Base-by-base conservation (phyloP, 1,140 invertebrate genomes). In the Rhagoletis pomonella region DNA sequence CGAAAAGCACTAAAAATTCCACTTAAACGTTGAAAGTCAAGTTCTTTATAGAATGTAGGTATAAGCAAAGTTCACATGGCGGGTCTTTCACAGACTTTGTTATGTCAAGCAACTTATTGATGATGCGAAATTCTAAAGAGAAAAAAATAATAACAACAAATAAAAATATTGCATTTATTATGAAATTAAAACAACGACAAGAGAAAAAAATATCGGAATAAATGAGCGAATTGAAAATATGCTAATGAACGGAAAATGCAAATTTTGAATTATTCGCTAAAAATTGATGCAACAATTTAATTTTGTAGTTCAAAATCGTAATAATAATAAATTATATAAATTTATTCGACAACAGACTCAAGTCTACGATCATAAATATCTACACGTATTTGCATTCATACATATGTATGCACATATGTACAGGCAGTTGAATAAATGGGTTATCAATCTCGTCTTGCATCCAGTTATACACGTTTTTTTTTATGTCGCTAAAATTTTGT, bases 1-100 rank as follows among this genome's bases (percentile, higher is more conserved):
- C 4, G 69, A 44, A 47, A 73, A 73, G 2, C 14, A 73, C 17
- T 62, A 7, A 62, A 62, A 58, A 55, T 10, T 50, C 17, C 47
- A 81, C 47, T 81, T 50, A 55, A 81, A 81, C 50, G 73, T 81
- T 81, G 47, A 81, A 58, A 81, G 73, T 81, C 73, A 81, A 81
- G 73, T 58, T 67, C 29, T 29, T 29, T 29, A 29, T 29, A 29
- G 29, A 29, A 29, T 17, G 19, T 67, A 29, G 29, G 6, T 29
- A 67, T 67, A 29, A 67, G 12, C 7, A 67, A 29, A 67, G 29
- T 67, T 81, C 17, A 29, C 17, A 55, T 81, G 9, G n/a, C 12
- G 17, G 50, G 39, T 7, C 50, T 62, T 62, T 62, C 60, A 17
- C 4, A 9, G 7, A 77, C 6, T 55, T 47, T 55, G 47, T 29